A percentile compares a stretch with the other conserved stretches of the same genome.
Conservation (phyloP, 2,797 vertebrate genomes). For the Limnodromus scolopaceus region DNA sequence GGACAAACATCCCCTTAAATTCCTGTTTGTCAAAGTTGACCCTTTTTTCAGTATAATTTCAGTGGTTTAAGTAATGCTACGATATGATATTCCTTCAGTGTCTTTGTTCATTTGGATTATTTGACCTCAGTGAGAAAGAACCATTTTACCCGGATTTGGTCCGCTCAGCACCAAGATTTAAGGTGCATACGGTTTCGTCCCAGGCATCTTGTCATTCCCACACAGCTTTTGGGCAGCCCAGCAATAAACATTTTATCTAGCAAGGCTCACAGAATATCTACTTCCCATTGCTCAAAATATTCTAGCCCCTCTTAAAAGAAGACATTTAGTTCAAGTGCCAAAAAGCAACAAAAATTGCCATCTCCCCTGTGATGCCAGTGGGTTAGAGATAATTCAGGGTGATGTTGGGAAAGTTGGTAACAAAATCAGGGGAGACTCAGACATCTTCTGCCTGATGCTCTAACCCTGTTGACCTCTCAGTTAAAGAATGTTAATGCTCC, state of each 20-base stretch:
- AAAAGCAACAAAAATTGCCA: neutral
- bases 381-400: neutral
- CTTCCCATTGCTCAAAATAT: neutral
- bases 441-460: neutral
- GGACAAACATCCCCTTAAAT: neutral
- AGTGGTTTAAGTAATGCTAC: neutral
- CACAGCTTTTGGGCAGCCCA: neutral
- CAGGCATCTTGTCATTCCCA: neutral
- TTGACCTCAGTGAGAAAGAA: neutral
- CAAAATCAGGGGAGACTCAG: neutral
- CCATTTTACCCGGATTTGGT: neutral
- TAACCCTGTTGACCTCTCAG: neutral
- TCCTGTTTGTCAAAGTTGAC: neutral
- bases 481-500: accelerated
- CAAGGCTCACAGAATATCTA: neutral
- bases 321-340: neutral
- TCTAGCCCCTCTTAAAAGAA: neutral
- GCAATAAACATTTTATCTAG: neutral
- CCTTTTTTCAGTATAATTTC: neutral
- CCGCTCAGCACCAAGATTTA: neutral
- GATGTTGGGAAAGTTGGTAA: neutral
- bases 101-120: neutral
- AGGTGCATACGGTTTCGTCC: neutral
- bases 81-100: neutral
- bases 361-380: neutral